Evolutionary conservation across 1,140 invertebrate species (phyloP), one percentile per base, ranked within the genome.

Genomic region (Bombus breviceps): DNA sequence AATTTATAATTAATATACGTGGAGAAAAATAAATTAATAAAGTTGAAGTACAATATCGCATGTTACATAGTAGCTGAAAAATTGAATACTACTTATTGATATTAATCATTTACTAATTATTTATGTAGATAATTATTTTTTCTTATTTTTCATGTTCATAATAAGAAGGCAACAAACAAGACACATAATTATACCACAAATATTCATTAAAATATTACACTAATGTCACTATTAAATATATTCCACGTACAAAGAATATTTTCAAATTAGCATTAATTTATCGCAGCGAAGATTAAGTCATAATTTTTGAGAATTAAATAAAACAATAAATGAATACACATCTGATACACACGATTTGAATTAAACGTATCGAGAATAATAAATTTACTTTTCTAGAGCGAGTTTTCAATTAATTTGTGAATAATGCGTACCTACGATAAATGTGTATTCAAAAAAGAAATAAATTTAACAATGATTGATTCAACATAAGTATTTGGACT

Each of bases 141-240:
- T 68, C 43, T 86, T 85, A 82, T 66, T 80, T 72, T 79, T 79
- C 72, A 77, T 80, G 79, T 77, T 80, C 85, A 83, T 86, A 89
- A 86, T 86, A 85, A 85, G 89, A 92, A 89, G 74, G 80, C 81
- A 87, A 89, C 90, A 89, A 81, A 85, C 73, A 81, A 88, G 89
- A 86, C 81, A 87, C 88, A 84, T 84, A 86, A 85, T 37, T 90
- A 92, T 88, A 91, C 83, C 88, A 92, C 87, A 90, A 81, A 89
- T 90, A 88, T 81, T 83, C 83, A 90, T 90, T 90, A 91, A 91
- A 68, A 91, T 92, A 90, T 92, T 92, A 92, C 72, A 90, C 86
- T 91, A 92, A 90, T 89, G 69, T 91, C 75, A 83, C 90, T 92
- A 93, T 87, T 47, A 91, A 92, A 91, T 89, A 84, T 91, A 89